phyloP scores from a whole-genome alignment of 2,113 vertebrate genomes.

The Siniperca knerii region DNA sequence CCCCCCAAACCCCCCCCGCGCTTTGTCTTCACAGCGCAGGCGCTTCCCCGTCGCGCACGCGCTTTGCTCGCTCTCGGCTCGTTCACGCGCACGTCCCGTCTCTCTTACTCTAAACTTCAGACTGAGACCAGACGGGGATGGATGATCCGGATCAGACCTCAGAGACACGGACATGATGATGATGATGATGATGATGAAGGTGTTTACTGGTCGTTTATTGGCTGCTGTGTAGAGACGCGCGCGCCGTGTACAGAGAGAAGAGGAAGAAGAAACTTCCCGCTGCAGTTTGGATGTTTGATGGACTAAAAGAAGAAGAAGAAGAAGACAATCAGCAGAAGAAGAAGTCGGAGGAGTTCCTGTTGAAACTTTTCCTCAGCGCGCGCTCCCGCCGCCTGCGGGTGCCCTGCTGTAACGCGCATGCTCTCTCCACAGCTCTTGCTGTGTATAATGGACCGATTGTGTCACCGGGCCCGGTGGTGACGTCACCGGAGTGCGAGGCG shows the following conservation, averaged over 20 bases:
- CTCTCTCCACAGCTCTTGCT: neutral
- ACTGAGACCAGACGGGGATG: neutral
- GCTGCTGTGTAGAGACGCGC: neutral
- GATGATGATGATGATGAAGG: neutral
- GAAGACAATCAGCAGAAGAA: neutral
- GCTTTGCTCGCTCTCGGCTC: neutral
- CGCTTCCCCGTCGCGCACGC: neutral
- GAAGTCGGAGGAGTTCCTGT: neutral
- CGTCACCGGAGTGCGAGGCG: constrained; percentile 20
- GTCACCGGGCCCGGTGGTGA: constrained; percentile 15
- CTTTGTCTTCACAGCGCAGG: neutral
- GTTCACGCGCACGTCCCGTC: neutral
- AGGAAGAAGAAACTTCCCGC: neutral
- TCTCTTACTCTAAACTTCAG: neutral
- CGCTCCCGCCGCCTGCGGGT: neutral
- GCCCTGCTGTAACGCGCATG: constrained; percentile 33
- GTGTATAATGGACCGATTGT: constrained; percentile 43
- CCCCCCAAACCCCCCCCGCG: too few species aligned
- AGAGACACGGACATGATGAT: neutral
- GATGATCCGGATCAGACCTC: neutral
- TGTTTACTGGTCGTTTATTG: neutral
- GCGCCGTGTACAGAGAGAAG: neutral
- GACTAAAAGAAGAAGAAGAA: neutral
- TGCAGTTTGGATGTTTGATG: neutral
- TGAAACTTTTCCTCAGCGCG: constrained; percentile 28